Conservation (phyloP, 2,797 vertebrate species). For the Rhynchotus rufescens region DNA sequence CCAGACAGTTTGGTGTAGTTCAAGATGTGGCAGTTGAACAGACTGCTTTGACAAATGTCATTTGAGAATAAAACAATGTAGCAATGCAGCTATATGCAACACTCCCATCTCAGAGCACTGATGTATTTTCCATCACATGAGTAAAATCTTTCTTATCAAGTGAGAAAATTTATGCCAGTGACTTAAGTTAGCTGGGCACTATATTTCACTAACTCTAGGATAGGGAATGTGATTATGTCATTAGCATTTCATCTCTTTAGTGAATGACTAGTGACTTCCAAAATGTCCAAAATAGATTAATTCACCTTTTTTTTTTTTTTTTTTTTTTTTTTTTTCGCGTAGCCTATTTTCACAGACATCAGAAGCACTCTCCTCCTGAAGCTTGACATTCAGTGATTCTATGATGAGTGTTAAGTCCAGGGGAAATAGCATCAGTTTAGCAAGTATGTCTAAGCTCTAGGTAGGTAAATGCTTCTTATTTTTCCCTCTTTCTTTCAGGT, state of each 20-base stretch:
- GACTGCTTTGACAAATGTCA: background rate
- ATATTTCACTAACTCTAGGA: background rate
- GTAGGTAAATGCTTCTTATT: background rate
- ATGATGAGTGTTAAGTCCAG: background rate
- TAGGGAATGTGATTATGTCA: background rate
- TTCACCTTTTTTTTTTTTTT: background rate
- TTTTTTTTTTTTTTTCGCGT: background rate
- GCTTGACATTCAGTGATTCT: background rate
- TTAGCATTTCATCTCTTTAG: background rate
- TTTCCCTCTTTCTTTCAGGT: conserved; percentile 78
- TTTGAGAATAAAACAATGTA: background rate
- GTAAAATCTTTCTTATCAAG: background rate
- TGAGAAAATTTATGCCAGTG: background rate
- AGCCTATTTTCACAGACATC: background rate
- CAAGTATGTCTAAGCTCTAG: background rate
- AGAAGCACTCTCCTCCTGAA: background rate
- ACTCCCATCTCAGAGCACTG: background rate
- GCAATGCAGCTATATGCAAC: background rate
- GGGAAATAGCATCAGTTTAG: background rate
- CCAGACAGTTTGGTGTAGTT: background rate
- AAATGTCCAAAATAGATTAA: background rate
- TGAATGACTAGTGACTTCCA: background rate
- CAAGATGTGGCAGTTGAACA: background rate
- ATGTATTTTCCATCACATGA: background rate
- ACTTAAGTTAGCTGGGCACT: background rate